Base-by-base conservation (phyloP, 2,888 invertebrate genomes). In the Cataglyphis cursor region DNA sequence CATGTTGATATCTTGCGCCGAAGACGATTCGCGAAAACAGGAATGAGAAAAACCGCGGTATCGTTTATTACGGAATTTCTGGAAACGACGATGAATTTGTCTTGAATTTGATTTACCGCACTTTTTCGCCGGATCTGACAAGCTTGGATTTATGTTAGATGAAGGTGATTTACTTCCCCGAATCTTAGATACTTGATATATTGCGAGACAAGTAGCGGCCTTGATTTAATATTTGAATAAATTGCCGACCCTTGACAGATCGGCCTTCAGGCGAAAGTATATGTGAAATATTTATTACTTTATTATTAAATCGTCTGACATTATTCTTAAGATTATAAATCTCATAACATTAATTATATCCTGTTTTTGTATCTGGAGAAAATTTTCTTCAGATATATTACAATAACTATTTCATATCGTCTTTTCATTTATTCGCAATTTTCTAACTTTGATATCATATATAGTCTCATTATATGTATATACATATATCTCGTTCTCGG, bases 21-120 rank as follows among this genome's bases (percentile, higher is more conserved):
- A 41, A 24, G 21, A 68, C n/a, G 66, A 78, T 31, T 31, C 78
- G 28, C 66, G 57, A 24, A 48, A 70, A 68, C 44, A 48, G 28
- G 35, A 18, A 15, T 18, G 59, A 28, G 68, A 59, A 70, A 80
- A 70, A 70, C 12, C 44, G 31, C 35, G 59, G 41, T 68, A 21
- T 68, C 57, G 28, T 68, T 78, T 78, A 68, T 44, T 59, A 68
- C 31, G 41, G 12, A 68, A 78, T 78, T 68, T 78, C 59, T 59
- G 21, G 18, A 12, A 15, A 38, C 35, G 31, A 21, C 57, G 68
- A 44, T 78, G 59, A 68, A 78, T 68, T 76, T 68, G 44, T 44
- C 59, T 48, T 35, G 57, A 44, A 28, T 57, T 68, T 78, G 68
- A 78, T 68, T 44, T 57, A 59, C 18, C 21, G 44, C 59, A 44